Evolutionary conservation across 2,888 invertebrate species (phyloP).

Genomic region (Meiosimyza decipiens): DNA sequence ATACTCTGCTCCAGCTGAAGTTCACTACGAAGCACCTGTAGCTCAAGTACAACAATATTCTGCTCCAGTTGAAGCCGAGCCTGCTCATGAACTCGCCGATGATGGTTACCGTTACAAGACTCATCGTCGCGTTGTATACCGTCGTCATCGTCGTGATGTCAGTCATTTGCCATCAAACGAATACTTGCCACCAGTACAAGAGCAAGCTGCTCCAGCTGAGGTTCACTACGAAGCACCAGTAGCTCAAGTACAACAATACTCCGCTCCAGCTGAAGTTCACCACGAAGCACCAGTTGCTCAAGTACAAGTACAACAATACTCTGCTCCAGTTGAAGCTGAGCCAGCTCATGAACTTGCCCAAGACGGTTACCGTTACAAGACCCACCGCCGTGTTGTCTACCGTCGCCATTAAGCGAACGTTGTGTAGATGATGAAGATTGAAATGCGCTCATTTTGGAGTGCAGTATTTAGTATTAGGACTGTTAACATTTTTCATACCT

Average conservation of each 20-base stretch:
- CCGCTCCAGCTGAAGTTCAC: background rate
- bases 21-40: background rate
- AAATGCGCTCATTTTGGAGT: constrained; percentile 30
- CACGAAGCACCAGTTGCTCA: background rate
- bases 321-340: constrained; percentile 39
- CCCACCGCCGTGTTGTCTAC: constrained; percentile 49
- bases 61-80: constrained; percentile 47
- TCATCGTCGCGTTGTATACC: constrained; percentile 54
- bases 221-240: too few species aligned
- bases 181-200: constrained; percentile 53
- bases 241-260: background rate
- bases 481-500: constrained; percentile 15
- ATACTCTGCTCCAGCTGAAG: too few species aligned
- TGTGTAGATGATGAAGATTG: background rate
- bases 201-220: constrained; percentile 45
- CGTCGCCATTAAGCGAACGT: constrained; percentile 43
- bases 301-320: background rate
- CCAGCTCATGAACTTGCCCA: constrained; percentile 51
- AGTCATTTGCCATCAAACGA: constrained; percentile 54
- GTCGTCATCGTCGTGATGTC: constrained; percentile 58
- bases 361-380: constrained; percentile 58
- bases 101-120: constrained; percentile 64
- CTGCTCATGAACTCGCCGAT: constrained; percentile 56
- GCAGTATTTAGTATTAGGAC: constrained; percentile 31
- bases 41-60: constrained; percentile 1